Base-by-base conservation (phyloP, 2,113 vertebrate genomes). In the Gymnobelideus leadbeateri region DNA sequence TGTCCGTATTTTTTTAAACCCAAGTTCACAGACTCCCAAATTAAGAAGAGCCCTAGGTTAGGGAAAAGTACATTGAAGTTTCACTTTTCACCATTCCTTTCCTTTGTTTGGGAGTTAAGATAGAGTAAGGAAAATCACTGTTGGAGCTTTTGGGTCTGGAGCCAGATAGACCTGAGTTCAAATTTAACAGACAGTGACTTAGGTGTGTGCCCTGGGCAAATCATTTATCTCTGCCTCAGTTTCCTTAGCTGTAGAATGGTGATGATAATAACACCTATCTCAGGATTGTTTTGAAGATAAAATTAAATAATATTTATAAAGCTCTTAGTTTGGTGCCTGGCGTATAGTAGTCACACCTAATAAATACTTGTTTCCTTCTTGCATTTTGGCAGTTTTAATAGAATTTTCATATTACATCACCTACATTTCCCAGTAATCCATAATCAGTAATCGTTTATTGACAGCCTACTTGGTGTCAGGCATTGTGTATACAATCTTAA, bases 51-150 rank as follows among this genome's bases (percentile, higher is more conserved):
- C 28, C 28, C 11, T 92, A 52, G 51, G 31, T 92, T 93, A 95
- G 91, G 52, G 19, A 96, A 50, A 46, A 43, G 8, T 68, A 26
- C 51, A 3, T n/a, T 23, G 91, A 93, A 93, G 31, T 28, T 91
- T 93, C 84, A 2, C 57, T 90, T 93, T 95, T 77, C 92, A 31
- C 57, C 28, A 68, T 68, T 68, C 9, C 28, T 68, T 68, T 68
- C 57, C 31, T 94, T 93, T 89, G 57, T 96, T 91, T 96, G 91
- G 51, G 89, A 97, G 93, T 25, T 92, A 92, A 89, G 91, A 93
- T 84, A 84, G 52, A 55, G 6, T 43, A 91, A 61, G 25, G 52
- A 49, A 90, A 93, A 50, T 89, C 28, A 3, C 50, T 46, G 31
- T 90, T 90, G 50, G 47, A 51, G 14, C 0, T 24, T 91, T 96